Percentiles rank a stretch among this genome's conserved stretches.
These are phyloP conservation scores for Heliocidaris tuberculata DNA, from an alignment of 35 echinoderm and acorn worm species.

Conservation along the genomic window DNA sequence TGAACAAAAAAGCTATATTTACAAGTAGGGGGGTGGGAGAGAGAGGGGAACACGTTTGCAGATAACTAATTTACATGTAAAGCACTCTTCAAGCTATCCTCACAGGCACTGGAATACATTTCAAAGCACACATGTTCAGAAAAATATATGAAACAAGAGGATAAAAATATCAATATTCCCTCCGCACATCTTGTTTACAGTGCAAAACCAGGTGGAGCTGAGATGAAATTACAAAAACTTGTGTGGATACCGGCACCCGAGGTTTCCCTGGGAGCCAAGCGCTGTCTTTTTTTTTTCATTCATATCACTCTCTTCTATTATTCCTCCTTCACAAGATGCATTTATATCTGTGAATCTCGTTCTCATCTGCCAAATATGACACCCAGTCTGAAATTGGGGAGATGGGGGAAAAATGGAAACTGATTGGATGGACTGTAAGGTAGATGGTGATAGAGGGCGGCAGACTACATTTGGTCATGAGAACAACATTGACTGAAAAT, in stretches of 20 bases:
- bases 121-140: neutral
- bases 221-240: neutral
- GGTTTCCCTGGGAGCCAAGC: neutral
- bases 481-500: neutral
- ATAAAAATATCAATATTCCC: neutral
- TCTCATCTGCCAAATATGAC: slow-evolving; percentile 1
- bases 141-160: neutral
- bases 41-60: neutral
- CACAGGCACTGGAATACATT: neutral
- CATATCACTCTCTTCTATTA: neutral
- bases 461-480: neutral
- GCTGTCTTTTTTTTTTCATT: neutral
- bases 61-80: neutral
- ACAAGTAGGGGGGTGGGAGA: neutral
- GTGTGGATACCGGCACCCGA: neutral
- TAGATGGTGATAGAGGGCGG: neutral
- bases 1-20: neutral
- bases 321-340: neutral
- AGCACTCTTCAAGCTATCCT: neutral
- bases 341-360: neutral
- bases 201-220: neutral
- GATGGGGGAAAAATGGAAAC: neutral
- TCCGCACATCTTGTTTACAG: neutral
- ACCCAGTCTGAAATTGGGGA: neutral
- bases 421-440: neutral